phyloP scores from a whole-genome alignment of 2,113 vertebrate species.

The Oncorhynchus tshawytscha region DNA sequence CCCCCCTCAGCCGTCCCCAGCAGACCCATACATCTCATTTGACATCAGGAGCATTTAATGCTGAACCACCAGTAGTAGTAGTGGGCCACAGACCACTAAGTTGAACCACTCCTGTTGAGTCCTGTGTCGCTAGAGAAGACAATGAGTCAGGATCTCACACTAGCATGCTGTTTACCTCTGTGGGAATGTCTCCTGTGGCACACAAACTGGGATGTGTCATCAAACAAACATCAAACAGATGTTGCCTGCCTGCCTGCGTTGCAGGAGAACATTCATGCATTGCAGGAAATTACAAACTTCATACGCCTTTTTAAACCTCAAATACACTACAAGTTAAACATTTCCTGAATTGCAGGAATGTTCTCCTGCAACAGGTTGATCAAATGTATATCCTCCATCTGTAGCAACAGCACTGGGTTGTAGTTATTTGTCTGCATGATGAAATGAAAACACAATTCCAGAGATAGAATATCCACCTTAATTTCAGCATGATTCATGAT shows the following conservation, averaged over 20 bases:
- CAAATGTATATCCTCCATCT: no score
- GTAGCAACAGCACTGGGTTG: constrained; percentile 3
- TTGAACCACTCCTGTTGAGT: constrained; percentile 68
- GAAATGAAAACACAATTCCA: no score
- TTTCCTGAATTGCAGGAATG: no score
- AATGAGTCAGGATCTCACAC: constrained; percentile 75
- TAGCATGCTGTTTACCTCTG: constrained; percentile 57
- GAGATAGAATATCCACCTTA: no score
- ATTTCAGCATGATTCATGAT: no score
- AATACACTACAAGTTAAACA: no score
- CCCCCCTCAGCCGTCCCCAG: background rate
- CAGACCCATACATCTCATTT: constrained; percentile 40
- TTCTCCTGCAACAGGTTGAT: no score
- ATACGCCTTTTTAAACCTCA: no score
- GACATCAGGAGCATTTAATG: constrained; percentile 61
- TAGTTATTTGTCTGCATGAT: background rate
- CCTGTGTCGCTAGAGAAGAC: constrained; percentile 59
- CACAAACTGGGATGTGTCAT: constrained; percentile 46
- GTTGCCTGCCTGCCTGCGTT: background rate
- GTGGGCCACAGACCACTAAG: constrained; percentile 65
- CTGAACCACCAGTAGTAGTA: constrained; percentile 28
- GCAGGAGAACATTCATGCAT: no score
- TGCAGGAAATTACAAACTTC: no score
- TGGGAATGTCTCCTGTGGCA: constrained; percentile 52
- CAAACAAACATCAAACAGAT: constrained; percentile 50